A percentile compares a stretch with the other conserved stretches of the same genome.
These are phyloP conservation scores for Mesocricetus auratus DNA, from an alignment of 2,113 vertebrate genomes.

Conservation along the genomic window DNA sequence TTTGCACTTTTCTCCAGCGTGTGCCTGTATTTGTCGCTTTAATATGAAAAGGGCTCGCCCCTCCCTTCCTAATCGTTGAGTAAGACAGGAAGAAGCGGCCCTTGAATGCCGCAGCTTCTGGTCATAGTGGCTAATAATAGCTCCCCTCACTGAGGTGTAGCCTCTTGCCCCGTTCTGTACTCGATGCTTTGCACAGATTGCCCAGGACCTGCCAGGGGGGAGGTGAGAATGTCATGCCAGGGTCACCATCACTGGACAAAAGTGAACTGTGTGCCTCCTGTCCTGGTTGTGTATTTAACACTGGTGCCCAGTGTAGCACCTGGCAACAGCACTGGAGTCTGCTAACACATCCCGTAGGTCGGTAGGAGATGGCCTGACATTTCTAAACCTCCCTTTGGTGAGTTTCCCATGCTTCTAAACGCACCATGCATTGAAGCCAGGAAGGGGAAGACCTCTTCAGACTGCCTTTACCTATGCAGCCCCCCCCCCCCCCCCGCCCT, in stretches of 20 bases:
- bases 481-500: not conserved
- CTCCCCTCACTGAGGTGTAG: slow-evolving; percentile 30
- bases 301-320: not conserved
- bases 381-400: not conserved
- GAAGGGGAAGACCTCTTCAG: not conserved
- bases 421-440: no score
- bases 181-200: slow-evolving; percentile 32
- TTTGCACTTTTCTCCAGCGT: not conserved
- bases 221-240: not conserved
- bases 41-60: not conserved
- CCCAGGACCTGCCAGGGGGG: not conserved
- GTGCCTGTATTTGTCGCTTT: not conserved
- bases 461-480: rapidly evolving
- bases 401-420: not conserved
- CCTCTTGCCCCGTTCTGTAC: slow-evolving; percentile 13
- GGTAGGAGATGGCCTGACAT: not conserved
- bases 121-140: slow-evolving; percentile 72
- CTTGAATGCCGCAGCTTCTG: slow-evolving; percentile 56
- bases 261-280: not conserved
- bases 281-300: not conserved
- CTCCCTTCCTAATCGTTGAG: not conserved
- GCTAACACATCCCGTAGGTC: not conserved
- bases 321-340: not conserved
- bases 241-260: not conserved
- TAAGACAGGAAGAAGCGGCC: not conserved